Evolutionary conservation across 1,140 invertebrate species (phyloP).

Genomic region (Dufourea novaeangliae): DNA sequence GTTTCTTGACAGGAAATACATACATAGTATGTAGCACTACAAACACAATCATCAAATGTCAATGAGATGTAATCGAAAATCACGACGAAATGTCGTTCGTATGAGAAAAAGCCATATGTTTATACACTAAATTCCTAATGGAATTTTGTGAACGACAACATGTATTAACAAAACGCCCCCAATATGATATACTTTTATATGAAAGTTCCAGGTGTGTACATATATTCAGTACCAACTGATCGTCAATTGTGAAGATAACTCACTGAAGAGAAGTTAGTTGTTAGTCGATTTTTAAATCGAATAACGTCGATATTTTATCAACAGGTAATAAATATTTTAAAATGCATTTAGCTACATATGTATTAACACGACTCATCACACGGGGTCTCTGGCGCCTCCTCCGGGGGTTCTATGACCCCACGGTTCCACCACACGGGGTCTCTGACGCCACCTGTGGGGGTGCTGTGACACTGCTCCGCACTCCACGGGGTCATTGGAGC

Average conservation of each 20-base stretch:
- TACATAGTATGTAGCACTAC: conserved; percentile 29
- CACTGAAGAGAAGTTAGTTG: conserved; percentile 42
- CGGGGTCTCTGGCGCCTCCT: no score
- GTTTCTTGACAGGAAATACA: conserved; percentile 39
- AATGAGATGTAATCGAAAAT: not conserved
- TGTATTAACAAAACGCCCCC: conserved; percentile 47
- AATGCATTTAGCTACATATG: no score
- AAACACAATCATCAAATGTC: conserved; percentile 40
- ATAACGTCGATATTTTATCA: conserved; percentile 25
- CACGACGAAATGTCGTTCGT: not conserved
- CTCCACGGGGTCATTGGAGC: no score
- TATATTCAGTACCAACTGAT: conserved; percentile 9
- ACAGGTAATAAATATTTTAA: not conserved
- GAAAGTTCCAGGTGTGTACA: conserved; percentile 4
- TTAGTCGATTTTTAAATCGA: conserved; percentile 25
- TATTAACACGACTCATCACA: no score
- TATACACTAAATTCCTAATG: not conserved
- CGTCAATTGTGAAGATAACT: conserved; percentile 49
- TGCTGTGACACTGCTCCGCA: no score
- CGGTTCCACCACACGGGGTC: no score
- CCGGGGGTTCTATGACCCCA: no score
- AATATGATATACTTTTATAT: conserved; percentile 24
- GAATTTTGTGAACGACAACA: conserved; percentile 1
- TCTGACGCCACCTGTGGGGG: no score
- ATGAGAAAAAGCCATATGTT: not conserved